These are phyloP conservation scores for Bothrops alternatus DNA, from an alignment of 2,797 vertebrate species.

Conservation along the genomic window DNA sequence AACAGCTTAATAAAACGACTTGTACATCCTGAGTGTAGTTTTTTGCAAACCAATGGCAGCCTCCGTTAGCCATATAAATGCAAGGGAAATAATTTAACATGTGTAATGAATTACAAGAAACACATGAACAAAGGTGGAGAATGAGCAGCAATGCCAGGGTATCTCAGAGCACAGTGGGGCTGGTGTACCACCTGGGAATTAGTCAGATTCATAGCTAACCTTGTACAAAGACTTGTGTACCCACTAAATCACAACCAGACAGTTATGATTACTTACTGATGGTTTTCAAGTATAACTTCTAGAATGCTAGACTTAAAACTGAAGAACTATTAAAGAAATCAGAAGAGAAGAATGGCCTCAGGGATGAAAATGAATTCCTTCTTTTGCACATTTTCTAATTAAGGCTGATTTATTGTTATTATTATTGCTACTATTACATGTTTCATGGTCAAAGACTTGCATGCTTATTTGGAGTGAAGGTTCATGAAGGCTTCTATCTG, in stretches of 20 bases:
- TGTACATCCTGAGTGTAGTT: conserved; percentile 32
- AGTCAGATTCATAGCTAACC: conserved; percentile 52
- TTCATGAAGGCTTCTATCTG: background rate
- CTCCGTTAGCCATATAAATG: conserved; percentile 47
- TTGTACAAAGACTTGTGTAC: background rate
- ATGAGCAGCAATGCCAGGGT: conserved; percentile 46
- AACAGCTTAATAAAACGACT: conserved; percentile 60
- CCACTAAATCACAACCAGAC: conserved; percentile 38
- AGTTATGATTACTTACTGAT: background rate
- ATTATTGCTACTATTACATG: background rate
- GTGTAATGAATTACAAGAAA: conserved; percentile 61
- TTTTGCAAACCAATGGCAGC: conserved; percentile 39
- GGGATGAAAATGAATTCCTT: background rate
- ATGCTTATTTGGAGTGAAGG: background rate
- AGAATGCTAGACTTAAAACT: background rate
- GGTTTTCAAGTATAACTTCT: background rate
- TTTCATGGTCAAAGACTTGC: background rate
- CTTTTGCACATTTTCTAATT: conserved; percentile 5
- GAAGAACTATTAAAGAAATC: background rate
- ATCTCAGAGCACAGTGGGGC: conserved; percentile 36
- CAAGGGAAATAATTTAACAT: conserved; percentile 41
- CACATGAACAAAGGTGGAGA: conserved; percentile 60
- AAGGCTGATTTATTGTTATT: background rate
- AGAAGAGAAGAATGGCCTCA: background rate
- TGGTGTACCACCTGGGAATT: conserved; percentile 45